Evolutionary conservation across 2,113 vertebrate species (phyloP), one percentile per base, ranked within the genome.

Genomic region (Engraulis encrasicolus): DNA sequence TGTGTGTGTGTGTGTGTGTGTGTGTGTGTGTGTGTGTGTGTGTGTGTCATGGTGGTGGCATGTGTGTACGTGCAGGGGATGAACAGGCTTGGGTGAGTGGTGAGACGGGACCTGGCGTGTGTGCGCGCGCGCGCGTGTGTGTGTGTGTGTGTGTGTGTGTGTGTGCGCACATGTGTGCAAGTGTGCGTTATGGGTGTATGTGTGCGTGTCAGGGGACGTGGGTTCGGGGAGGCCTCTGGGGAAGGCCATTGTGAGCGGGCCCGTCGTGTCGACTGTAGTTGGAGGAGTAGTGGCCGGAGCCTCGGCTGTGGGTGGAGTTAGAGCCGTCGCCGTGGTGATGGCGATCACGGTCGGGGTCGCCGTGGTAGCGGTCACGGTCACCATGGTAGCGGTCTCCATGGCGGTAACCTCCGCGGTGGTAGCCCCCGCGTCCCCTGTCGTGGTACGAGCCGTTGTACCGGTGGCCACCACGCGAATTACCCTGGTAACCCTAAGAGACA

Each of bases 141-240:
- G 83, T 52, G 3, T 14, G 1, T 11, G 86, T n/a, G n/a, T n/a
- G n/a, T n/a, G n/a, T n/a, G 4, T 66, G 58, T 66, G 66, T 74
- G 66, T 71, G 88, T 89, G 58, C 84, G 71, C 50, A 87, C 5
- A 34, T 84, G 84, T 84, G 83, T 61, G 87, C 85, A 45, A 77
- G 36, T 81, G 83, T 52, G 3, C 11, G 1, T 11, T 85, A n/a
- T n/a, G n/a, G n/a, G n/a, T n/a, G n/a, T n/a, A 40, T 92, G 86
- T 77, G 91, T 88, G 82, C 23, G 77, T 88, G 91, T 96, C 94
- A 85, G 89, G 92, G 92, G 88, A 91, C 91, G 88, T 92, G 94
- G 83, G 94, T 95, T 88, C 97, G 92, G 38, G 96, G 96, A 89
- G 91, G 96, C 87, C 97, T 94, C 84, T 97, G 97, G 6, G 97